Evolutionary conservation across 2,797 vertebrate genomes (phyloP), one percentile per base, ranked within the genome.

Genomic region (Falco peregrinus): DNA sequence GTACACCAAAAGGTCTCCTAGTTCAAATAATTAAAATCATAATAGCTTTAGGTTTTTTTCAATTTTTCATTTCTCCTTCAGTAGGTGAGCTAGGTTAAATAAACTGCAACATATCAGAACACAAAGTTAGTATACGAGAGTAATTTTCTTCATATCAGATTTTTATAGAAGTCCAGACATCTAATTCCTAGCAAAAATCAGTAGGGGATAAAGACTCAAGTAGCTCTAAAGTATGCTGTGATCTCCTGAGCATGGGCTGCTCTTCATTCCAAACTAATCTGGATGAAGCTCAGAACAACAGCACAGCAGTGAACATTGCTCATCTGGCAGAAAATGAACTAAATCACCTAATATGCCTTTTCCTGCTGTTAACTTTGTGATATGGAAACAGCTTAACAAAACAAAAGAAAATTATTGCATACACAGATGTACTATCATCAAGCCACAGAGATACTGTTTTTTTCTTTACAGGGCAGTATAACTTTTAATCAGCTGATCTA

Each of bases 11-110:
- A 94, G 29, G 45, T 89, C 63, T 83, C 50, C 45, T 39, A 26
- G 41, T 84, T 94, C 89, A 89, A 83, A 87, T 65, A 80, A 75
- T 7, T 5, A 63, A 85, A 87, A 77, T 70, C 4, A 48, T 20
- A 25, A 75, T 19, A 85, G 88, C 65, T 94, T 68, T 93, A 78
- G n/a, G 61, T 95, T 94, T 81, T 70, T 57, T 78, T 84, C 57
- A 64, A 51, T 82, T 70, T 7, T 48, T 48, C 48, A 53, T 85
- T 85, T 90, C 84, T 79, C 22, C 26, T n/a, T 9, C 41, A 81
- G n/a, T 74, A 69, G n/a, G 37, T 6, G 16, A 53, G 56, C 31
- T 45, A 83, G 35, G 41, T 74, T 89, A 90, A 90, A 91, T 84
- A 84, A 89, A 70, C 19, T 21, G 41, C 29, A 61, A 3, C 9